Evolutionary conservation across 2,797 vertebrate species (phyloP).

Genomic region (Menidia menidia): DNA sequence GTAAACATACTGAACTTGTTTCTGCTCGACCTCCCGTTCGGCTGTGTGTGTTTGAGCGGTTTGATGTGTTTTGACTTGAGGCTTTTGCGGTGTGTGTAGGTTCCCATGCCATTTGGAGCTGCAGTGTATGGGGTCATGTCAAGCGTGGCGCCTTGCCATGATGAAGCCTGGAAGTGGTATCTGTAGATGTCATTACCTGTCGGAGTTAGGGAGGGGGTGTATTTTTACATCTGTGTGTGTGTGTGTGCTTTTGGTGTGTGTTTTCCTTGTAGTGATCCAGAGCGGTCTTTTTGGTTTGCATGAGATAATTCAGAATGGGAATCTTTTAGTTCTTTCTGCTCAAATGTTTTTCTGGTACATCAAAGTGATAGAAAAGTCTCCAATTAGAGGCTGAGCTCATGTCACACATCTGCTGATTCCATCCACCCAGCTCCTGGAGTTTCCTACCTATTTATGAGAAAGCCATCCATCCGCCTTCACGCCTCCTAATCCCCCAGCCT

Average conservation of each 20-base stretch:
- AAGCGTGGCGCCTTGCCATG: slow-evolving; percentile 40
- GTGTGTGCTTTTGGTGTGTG: not conserved
- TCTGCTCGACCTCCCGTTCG: slow-evolving; percentile 46
- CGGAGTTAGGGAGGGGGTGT: slow-evolving; percentile 9
- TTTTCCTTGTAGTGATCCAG: slow-evolving; percentile 32
- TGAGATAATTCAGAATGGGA: slow-evolving; percentile 39
- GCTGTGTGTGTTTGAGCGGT: slow-evolving; percentile 48
- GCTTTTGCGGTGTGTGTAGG: slow-evolving; percentile 61
- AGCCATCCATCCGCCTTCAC: slow-evolving; percentile 82
- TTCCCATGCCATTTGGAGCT: slow-evolving; percentile 42
- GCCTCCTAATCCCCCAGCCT: slow-evolving; percentile 83
- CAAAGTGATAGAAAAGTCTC: slow-evolving; percentile 68
- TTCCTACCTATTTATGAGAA: slow-evolving; percentile 87
- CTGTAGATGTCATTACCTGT: slow-evolving; percentile 59
- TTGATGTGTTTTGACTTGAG: slow-evolving; percentile 77
- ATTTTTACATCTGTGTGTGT: slow-evolving; percentile 1
- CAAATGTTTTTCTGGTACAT: slow-evolving; percentile 45
- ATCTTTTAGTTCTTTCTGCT: slow-evolving; percentile 38
- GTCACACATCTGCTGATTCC: slow-evolving; percentile 84
- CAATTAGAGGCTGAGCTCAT: slow-evolving; percentile 74
- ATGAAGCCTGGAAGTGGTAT: slow-evolving; percentile 59
- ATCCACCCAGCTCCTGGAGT: slow-evolving; percentile 80
- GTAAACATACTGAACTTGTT: slow-evolving; percentile 68
- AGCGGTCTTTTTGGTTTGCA: slow-evolving; percentile 40
- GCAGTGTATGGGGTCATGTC: slow-evolving; percentile 53